A percentile compares a stretch with the other conserved stretches of the same genome.
Evolutionary conservation across 2,888 invertebrate species (phyloP).

Genomic region (Caenorhabditis uteleia): DNA sequence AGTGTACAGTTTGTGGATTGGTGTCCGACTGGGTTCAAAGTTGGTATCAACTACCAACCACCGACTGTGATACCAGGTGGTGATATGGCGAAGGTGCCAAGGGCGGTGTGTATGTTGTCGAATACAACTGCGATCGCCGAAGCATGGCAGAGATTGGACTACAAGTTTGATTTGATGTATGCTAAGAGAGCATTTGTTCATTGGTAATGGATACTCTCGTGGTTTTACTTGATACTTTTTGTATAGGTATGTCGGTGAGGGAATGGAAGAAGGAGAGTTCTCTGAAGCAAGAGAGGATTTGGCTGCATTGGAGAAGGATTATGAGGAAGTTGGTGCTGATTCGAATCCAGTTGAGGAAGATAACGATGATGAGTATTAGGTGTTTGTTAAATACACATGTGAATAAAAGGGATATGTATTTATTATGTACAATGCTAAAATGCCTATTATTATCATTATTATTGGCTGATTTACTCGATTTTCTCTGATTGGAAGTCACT

Average conservation of each 20-base stretch:
- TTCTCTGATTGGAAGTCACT: slow-evolving; percentile 19
- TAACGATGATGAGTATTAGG: slow-evolving; percentile 14
- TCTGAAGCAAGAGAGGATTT: slow-evolving; percentile 66
- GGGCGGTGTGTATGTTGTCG: slow-evolving; percentile 85
- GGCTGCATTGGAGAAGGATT: slow-evolving; percentile 61
- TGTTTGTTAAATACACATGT: no score
- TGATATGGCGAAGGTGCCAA: slow-evolving; percentile 78
- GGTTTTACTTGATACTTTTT: neutral
- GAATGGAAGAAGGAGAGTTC: slow-evolving; percentile 69
- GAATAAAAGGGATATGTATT: no score
- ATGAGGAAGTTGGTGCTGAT: slow-evolving; percentile 51
- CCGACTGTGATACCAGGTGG: slow-evolving; percentile 88
- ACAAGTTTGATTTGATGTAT: slow-evolving; percentile 82
- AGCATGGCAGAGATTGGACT: slow-evolving; percentile 82
- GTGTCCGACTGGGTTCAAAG: slow-evolving; percentile 70
- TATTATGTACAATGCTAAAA: neutral
- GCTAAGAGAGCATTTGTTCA: slow-evolving; percentile 74
- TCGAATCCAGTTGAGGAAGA: slow-evolving; percentile 8
- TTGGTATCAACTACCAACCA: slow-evolving; percentile 75
- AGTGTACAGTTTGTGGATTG: slow-evolving; percentile 81
- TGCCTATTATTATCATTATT: neutral
- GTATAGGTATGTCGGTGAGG: slow-evolving; percentile 72
- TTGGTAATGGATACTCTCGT: slow-evolving; percentile 30
- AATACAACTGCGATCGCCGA: slow-evolving; percentile 92
- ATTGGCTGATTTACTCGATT: slow-evolving; percentile 13